phyloP scores from a whole-genome alignment of 1,140 invertebrate species.

The Scaptodrosophila lebanonensis region DNA sequence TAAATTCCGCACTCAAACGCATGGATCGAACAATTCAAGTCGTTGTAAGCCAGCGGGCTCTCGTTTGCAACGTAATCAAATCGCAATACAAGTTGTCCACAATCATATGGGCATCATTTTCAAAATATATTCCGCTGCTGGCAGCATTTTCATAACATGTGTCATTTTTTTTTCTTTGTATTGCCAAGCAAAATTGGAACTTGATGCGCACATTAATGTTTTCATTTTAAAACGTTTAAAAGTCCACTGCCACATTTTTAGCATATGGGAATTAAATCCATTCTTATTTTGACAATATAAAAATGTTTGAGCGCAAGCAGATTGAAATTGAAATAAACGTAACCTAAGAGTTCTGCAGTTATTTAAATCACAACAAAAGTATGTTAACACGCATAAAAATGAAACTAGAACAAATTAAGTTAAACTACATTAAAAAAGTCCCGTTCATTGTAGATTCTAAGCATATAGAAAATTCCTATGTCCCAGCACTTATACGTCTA shows the following conservation, averaged over 20 bases:
- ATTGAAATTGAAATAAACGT: too few species aligned
- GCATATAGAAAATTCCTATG: slow-evolving; percentile 43
- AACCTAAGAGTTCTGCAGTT: too few species aligned
- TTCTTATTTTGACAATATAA: too few species aligned
- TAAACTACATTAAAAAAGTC: slow-evolving; percentile 45
- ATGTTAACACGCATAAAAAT: slow-evolving; percentile 13
- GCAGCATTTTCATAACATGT: slow-evolving; percentile 46
- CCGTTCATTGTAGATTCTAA: slow-evolving; percentile 71
- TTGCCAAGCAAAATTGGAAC: slow-evolving; percentile 7
- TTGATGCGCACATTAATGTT: slow-evolving; percentile 30
- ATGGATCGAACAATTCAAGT: slow-evolving; percentile 16
- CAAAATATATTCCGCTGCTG: slow-evolving; percentile 50
- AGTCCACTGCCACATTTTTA: slow-evolving; percentile 60
- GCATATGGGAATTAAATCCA: not conserved
- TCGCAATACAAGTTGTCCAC: too few species aligned
- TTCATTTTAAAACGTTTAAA: slow-evolving; percentile 50
- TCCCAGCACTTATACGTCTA: slow-evolving; percentile 63
- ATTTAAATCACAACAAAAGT: not conserved
- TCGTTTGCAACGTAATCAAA: slow-evolving; percentile 46
- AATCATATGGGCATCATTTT: too few species aligned
- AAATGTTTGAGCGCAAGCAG: too few species aligned
- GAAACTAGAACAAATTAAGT: slow-evolving; percentile 18
- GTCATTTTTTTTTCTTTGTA: slow-evolving; percentile 13
- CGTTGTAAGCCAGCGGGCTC: slow-evolving; percentile 62
- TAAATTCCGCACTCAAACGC: not conserved